Conservation (phyloP, 2,113 vertebrate genomes). For the Orycteropus afer region DNA sequence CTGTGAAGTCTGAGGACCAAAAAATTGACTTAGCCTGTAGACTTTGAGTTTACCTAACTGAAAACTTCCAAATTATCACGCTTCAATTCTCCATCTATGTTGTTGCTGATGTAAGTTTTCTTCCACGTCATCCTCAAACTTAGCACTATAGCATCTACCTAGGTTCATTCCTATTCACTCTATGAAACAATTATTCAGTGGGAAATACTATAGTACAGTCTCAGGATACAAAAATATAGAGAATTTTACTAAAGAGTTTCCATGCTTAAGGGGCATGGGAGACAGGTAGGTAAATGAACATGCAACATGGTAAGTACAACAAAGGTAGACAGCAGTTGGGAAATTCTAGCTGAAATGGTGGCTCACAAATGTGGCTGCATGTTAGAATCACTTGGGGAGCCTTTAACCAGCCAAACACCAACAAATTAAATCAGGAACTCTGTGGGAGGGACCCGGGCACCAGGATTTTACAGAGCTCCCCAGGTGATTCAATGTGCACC, state of each 20-base stretch:
- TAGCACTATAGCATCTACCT: not conserved
- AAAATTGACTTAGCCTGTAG: not conserved
- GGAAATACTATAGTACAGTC: not conserved
- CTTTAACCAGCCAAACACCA: not conserved
- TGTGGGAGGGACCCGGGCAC: too few relatives aligned
- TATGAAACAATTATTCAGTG: not conserved
- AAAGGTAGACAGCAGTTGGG: not conserved
- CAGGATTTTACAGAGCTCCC: not conserved
- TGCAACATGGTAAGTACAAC: not conserved
- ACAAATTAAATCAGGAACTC: not conserved
- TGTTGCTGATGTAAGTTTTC: not conserved
- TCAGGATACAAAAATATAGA: not conserved
- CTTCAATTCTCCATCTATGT: not conserved
- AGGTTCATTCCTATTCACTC: slow-evolving; percentile 18
- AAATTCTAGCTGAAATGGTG: not conserved
- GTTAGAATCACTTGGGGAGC: not conserved
- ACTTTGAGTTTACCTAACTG: not conserved
- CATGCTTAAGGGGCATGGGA: not conserved
- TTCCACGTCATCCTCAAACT: not conserved
- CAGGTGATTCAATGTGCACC: not conserved
- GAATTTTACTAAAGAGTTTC: not conserved
- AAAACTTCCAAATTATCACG: not conserved
- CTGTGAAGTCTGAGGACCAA: not conserved
- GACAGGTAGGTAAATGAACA: not conserved
- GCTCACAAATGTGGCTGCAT: not conserved